Conservation (phyloP, 2,888 invertebrate genomes). For the Limnephilus marmoratus region DNA sequence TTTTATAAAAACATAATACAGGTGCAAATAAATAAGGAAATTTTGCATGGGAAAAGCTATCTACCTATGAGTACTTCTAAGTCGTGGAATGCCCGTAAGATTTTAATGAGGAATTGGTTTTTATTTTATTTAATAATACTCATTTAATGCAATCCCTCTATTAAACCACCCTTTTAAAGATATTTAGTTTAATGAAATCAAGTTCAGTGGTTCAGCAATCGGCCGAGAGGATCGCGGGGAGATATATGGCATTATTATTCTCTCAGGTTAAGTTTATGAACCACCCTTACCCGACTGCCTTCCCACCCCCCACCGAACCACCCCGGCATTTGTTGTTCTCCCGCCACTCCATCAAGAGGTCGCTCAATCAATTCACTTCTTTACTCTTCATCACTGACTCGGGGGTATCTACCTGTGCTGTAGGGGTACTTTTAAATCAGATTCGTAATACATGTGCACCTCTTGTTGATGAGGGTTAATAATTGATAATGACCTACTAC, state of each 20-base stretch:
- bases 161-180: neutral
- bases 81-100: no score
- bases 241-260: constrained; percentile 65
- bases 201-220: neutral
- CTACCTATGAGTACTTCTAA: no score
- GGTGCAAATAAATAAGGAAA: no score
- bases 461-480: neutral
- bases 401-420: neutral
- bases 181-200: constrained; percentile 13
- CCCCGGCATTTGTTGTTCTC: constrained; percentile 48
- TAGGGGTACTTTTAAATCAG: neutral
- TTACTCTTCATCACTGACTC: constrained; percentile 60
- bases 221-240: constrained; percentile 21
- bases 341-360: constrained; percentile 48
- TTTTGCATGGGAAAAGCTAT: no score
- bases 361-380: constrained; percentile 60
- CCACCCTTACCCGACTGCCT: constrained; percentile 8
- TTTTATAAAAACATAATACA: no score
- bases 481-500: neutral
- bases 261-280: constrained; percentile 65
- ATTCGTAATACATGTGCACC: neutral
- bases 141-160: neutral
- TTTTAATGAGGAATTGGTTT: no score
- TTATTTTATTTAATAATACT: no score
- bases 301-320: neutral